Evolutionary conservation across 1,140 invertebrate genomes (phyloP).

Genomic region (Diachasma alloeum): DNA sequence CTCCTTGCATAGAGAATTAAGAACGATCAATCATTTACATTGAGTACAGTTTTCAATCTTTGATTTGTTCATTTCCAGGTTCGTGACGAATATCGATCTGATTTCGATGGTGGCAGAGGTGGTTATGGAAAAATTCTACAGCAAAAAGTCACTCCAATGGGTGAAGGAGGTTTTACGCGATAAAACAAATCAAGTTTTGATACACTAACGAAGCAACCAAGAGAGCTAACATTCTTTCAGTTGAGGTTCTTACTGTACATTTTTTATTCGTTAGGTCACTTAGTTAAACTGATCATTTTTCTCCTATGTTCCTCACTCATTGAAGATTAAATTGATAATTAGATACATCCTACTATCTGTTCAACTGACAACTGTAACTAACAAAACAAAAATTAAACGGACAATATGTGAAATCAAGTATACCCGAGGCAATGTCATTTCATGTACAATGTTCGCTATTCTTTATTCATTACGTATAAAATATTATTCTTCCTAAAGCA

Average conservation of each 20-base stretch:
- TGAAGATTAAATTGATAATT: background rate
- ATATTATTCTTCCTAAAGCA: background rate
- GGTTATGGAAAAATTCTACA: constrained; percentile 96
- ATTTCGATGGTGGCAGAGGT: constrained; percentile 95
- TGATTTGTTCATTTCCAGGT: constrained; percentile 71
- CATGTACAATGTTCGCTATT: background rate
- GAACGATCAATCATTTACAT: too few relatives aligned
- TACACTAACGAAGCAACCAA: background rate
- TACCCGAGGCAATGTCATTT: background rate
- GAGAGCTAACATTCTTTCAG: background rate
- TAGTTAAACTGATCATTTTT: background rate
- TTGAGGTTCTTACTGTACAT: background rate
- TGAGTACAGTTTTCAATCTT: constrained; percentile 22
- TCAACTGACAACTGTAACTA: background rate
- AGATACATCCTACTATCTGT: constrained; percentile 1
- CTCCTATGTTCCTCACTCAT: background rate
- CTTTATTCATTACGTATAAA: background rate
- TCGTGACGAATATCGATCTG: constrained; percentile 96
- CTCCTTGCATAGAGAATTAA: too few relatives aligned
- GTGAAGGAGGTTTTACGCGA: constrained; percentile 42
- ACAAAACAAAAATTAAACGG: background rate
- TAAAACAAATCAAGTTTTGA: constrained; percentile 28
- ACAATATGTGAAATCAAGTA: background rate
- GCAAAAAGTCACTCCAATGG: constrained; percentile 73
- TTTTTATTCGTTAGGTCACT: constrained; percentile 5